Evolutionary conservation across 2,888 invertebrate species (phyloP).

Genomic region (Hermaeophaga mercurialis): DNA sequence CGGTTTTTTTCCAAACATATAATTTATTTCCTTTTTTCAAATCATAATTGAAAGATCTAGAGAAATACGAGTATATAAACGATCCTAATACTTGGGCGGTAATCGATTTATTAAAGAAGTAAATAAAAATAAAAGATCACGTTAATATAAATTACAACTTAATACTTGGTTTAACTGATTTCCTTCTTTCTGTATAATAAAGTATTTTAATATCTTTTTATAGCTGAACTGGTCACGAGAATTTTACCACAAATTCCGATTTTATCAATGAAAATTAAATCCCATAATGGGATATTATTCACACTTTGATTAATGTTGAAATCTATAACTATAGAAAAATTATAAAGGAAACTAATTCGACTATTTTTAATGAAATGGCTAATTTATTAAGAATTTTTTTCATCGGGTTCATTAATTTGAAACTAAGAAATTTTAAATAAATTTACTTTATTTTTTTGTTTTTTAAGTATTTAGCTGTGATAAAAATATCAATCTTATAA

Average conservation of each 20-base stretch:
- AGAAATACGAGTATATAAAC: no score
- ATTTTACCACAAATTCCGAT: constrained; percentile 19
- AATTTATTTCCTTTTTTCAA: no score
- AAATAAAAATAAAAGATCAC: background rate
- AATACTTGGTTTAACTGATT: constrained; percentile 6
- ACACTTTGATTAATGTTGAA: constrained; percentile 16
- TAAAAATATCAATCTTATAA: no score
- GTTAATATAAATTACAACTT: background rate
- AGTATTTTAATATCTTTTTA: constrained; percentile 24
- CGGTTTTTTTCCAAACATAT: no score
- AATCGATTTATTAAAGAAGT: background rate
- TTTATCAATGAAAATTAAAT: constrained; percentile 21
- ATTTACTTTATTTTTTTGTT: no score
- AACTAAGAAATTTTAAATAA: no score
- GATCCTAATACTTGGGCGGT: no score
- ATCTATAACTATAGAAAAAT: constrained; percentile 13
- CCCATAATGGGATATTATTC: constrained; percentile 19
- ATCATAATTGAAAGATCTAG: no score
- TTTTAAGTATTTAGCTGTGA: no score
- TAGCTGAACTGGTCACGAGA: constrained; percentile 13
- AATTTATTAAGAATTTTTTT: background rate
- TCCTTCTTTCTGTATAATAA: constrained; percentile 11
- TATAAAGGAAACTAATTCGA: constrained; percentile 6
- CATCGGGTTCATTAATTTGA: no score
- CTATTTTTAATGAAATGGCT: constrained; percentile 1